Conservation (phyloP, 2,797 vertebrate species). For the Leucoraja ocellata region DNA sequence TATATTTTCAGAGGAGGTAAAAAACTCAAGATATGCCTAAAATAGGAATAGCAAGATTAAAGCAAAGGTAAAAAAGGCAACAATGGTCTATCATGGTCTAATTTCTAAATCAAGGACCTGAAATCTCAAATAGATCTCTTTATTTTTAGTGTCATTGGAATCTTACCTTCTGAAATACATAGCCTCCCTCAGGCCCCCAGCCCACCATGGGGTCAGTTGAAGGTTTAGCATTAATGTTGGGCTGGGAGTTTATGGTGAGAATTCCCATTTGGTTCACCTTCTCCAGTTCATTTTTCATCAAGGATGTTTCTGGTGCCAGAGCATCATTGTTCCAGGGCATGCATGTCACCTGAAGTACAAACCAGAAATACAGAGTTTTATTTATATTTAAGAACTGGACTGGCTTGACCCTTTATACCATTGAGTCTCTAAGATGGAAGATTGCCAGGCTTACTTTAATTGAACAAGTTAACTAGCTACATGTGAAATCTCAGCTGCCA, state of each 20-base stretch:
- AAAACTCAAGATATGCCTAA: slow-evolving; percentile 94
- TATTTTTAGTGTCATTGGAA: background rate
- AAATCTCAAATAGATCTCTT: background rate
- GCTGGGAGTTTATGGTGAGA: slow-evolving; percentile 95
- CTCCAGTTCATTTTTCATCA: slow-evolving; percentile 78
- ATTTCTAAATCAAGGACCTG: background rate
- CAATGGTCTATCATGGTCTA: background rate
- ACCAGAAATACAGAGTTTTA: background rate
- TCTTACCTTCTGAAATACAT: slow-evolving; percentile 91
- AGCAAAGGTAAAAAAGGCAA: background rate
- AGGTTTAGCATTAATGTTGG: slow-evolving; percentile 83
- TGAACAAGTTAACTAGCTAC: background rate
- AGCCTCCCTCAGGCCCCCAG: slow-evolving; percentile 90
- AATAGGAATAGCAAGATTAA: slow-evolving; percentile 12
- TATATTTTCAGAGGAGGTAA: slow-evolving; percentile 82
- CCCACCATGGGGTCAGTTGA: slow-evolving; percentile 85
- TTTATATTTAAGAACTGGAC: background rate
- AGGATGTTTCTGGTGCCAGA: slow-evolving; percentile 83
- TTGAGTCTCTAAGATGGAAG: background rate
- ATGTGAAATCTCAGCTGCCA: too few species aligned
- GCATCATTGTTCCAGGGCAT: slow-evolving; percentile 93
- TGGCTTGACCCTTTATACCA: background rate
- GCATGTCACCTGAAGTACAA: slow-evolving; percentile 73
- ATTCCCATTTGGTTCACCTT: slow-evolving; percentile 84
- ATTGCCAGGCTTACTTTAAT: background rate